Evolutionary conservation across 1,140 invertebrate genomes (phyloP).

Genomic region (Melitaea cinxia): DNA sequence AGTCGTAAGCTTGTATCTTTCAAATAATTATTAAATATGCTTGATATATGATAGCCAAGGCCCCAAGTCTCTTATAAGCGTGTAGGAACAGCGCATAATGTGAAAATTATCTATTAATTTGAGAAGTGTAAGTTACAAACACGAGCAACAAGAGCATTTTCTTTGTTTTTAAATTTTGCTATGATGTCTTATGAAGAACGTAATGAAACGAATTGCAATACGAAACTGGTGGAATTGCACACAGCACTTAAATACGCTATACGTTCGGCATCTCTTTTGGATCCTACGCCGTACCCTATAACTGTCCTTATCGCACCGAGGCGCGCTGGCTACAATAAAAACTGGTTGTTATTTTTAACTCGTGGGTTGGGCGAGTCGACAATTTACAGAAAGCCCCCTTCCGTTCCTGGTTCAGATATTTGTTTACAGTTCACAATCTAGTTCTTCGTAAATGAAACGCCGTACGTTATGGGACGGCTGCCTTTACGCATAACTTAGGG

Average conservation of each 20-base stretch:
- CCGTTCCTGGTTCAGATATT: constrained; percentile 65
- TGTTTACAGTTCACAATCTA: constrained; percentile 36
- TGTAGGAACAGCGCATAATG: no score
- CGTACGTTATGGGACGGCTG: not conserved
- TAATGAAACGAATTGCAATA: constrained; percentile 62
- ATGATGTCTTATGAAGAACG: constrained; percentile 28
- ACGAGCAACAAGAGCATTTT: not conserved
- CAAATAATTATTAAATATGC: no score
- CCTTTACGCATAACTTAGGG: no score
- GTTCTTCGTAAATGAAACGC: constrained; percentile 3
- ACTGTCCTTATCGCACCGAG: constrained; percentile 68
- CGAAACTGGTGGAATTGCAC: constrained; percentile 70
- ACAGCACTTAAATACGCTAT: constrained; percentile 71
- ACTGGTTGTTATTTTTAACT: constrained; percentile 82
- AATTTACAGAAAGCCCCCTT: constrained; percentile 67
- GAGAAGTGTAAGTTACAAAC: no score
- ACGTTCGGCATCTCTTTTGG: constrained; percentile 63
- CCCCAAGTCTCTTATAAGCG: no score
- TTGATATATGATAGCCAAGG: no score
- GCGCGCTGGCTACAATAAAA: constrained; percentile 75
- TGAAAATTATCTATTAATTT: no score
- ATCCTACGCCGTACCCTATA: constrained; percentile 54
- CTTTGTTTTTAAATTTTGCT: not conserved
- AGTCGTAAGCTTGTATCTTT: no score
- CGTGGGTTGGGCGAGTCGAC: constrained; percentile 74